Percentiles rank a stretch among this genome's conserved stretches.
These are phyloP conservation scores for Philopedon plagiatum DNA, from an alignment of 2,888 invertebrate species.

Conservation along the genomic window DNA sequence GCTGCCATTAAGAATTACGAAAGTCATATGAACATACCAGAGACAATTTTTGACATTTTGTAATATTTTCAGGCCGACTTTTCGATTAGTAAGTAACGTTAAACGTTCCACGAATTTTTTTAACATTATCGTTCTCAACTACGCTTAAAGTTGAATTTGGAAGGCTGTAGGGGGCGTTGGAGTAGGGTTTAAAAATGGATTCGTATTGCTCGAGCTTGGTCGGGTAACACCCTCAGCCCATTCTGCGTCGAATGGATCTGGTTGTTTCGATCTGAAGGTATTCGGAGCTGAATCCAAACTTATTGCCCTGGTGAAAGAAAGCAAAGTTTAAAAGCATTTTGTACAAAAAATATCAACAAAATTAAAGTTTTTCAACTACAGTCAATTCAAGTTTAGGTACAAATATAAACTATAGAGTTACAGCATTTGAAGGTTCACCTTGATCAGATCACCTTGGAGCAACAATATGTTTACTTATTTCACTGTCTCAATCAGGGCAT, in stretches of 20 bases:
- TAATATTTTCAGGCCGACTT: neutral
- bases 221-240: slow-evolving; percentile 81
- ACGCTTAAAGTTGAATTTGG: slow-evolving; percentile 73
- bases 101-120: neutral
- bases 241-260: slow-evolving; percentile 88
- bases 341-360: too few species aligned
- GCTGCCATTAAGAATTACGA: too few species aligned
- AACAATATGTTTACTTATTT: too few species aligned
- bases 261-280: slow-evolving; percentile 57
- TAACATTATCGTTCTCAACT: slow-evolving; percentile 39
- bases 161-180: slow-evolving; percentile 72
- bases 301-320: slow-evolving; percentile 66
- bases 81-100: neutral
- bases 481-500: too few species aligned
- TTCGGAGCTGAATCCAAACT: slow-evolving; percentile 71
- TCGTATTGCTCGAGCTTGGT: slow-evolving; percentile 72
- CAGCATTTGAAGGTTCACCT: too few species aligned
- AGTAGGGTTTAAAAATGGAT: slow-evolving; percentile 73
- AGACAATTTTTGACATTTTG: neutral
- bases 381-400: too few species aligned
- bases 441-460: too few species aligned
- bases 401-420: too few species aligned
- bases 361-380: too few species aligned
- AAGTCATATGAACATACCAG: too few species aligned
- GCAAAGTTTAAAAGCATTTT: too few species aligned